Base-by-base conservation (phyloP, 1,140 invertebrate genomes). In the Magallana gigas region DNA sequence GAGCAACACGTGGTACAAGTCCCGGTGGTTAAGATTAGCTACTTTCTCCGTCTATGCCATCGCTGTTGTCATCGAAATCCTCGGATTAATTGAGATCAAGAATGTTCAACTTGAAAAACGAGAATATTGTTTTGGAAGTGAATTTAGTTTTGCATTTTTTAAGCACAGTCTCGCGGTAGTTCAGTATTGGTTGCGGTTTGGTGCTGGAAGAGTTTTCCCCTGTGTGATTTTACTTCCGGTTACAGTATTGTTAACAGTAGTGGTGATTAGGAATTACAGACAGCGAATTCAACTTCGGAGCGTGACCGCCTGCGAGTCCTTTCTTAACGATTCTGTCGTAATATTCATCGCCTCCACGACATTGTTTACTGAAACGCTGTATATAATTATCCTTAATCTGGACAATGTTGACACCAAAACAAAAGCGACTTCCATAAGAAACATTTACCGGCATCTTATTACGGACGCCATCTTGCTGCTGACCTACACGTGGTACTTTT, bases 121-220 rank as follows among this genome's bases (percentile, higher is more conserved):
- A 12, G 68, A 76, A 76, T 76, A 76, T 29, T 76, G 68, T 36
- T 76, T 36, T 12, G 68, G 68, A 29, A 76, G 68, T 29, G 68
- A 76, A 36, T 76, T 29, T 76, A 29, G 23, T 9, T 76, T 76
- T 76, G 11, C 18, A 29, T 29, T 76, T 18, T 76, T 36, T 76
- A 8, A 76, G 11, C 23, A 76, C 23, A 36, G 36, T 29, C 29
- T 76, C 8, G 68, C 68, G 36, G 36, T 29, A 76, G 23, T 23
- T 29, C 68, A 76, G 68, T 76, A 76, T 76, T 76, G 68, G 68
- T 11, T 76, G 23, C 68, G 68, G 23, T 76, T 76, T 36, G 68
- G 23, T 11, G 23, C 68, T 11, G 68, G 23, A 8, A 76, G 68
- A 29, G 14, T 18, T 11, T 18, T 23, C 8, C 68, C 68, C 12